phyloP scores from a whole-genome alignment of 2,113 vertebrate species.

The Turdus rufiventris region DNA sequence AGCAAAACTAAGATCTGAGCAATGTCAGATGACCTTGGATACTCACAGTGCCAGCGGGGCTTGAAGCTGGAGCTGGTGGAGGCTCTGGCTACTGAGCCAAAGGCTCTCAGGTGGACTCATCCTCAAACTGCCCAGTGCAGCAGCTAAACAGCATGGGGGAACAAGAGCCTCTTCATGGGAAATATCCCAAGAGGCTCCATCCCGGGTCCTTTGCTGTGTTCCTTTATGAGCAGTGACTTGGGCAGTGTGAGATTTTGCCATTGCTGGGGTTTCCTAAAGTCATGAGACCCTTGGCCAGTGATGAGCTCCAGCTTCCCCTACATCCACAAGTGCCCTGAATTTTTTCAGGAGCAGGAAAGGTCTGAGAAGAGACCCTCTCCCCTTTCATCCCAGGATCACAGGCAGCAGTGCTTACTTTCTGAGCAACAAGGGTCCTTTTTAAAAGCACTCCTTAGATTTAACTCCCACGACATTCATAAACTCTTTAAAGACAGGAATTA shows the following conservation, averaged over 20 bases:
- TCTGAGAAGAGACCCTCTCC: background rate
- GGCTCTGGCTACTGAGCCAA: background rate
- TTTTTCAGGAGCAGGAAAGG: background rate
- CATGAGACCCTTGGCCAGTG: rapidly evolving
- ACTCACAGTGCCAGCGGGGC: background rate
- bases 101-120: background rate
- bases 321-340: background rate
- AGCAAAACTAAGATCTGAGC: background rate
- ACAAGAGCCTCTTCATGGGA: background rate
- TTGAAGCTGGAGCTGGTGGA: background rate
- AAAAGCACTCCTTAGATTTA: background rate
- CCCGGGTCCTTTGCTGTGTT: background rate
- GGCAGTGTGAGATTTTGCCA: background rate
- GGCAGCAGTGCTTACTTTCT: background rate
- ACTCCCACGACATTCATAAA: background rate
- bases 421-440: background rate
- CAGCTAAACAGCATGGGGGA: background rate
- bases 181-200: background rate
- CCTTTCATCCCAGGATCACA: background rate
- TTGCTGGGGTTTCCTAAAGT: background rate
- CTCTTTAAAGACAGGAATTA: background rate
- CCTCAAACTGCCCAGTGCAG: background rate
- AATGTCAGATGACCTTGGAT: background rate
- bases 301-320: background rate
- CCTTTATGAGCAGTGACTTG: rapidly evolving